Conservation (phyloP, 2,113 vertebrate species). For the Petrocephalus zakoni region DNA sequence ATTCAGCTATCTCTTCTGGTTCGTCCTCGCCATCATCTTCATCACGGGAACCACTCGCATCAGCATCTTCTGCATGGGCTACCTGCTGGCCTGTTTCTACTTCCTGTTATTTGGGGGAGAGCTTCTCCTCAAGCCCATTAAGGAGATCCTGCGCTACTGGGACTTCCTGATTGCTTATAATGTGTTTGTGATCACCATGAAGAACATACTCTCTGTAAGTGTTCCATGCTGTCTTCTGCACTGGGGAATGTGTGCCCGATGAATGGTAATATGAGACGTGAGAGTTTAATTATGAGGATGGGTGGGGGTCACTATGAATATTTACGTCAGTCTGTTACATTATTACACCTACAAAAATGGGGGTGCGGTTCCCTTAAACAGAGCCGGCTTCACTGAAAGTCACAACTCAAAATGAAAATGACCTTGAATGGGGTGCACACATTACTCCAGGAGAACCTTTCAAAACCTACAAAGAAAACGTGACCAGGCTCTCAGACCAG, state of each 20-base stretch:
- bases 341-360: background rate
- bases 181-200: conserved; percentile 97
- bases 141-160: conserved; percentile 91
- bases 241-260: background rate
- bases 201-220: conserved; percentile 90
- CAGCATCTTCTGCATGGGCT: conserved; percentile 98
- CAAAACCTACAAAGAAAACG: background rate
- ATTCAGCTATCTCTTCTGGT: conserved; percentile 99
- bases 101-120: conserved; percentile 95
- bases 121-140: conserved; percentile 88
- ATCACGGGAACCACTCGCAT: conserved; percentile 95
- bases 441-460: background rate
- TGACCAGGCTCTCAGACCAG: background rate
- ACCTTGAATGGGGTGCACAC: background rate
- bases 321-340: background rate
- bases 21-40: conserved; percentile 97
- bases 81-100: conserved; percentile 96
- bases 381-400: background rate
- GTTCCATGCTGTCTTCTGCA: conserved; percentile 2
- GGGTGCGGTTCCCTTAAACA: background rate
- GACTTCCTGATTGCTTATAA: conserved; percentile 98
- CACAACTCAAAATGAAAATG: background rate
- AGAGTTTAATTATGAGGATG: background rate
- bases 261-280: background rate
- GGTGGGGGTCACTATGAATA: background rate